Base-by-base conservation (phyloP, 2,797 vertebrate species). In the Valencia hispanica region DNA sequence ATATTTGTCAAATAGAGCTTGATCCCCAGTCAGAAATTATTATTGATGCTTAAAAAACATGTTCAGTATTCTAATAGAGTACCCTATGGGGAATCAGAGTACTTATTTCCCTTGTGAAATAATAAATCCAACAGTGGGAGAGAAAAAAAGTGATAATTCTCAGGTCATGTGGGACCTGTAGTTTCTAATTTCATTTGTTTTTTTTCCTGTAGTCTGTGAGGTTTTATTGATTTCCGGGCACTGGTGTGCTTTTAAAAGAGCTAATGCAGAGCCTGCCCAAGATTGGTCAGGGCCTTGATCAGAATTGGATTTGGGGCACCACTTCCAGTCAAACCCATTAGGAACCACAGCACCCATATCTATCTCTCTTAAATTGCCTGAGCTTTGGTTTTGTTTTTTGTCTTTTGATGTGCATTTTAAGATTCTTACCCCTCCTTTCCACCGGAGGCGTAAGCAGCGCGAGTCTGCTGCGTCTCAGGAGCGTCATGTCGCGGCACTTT, bases 171-270 rank as follows among this genome's bases (percentile, higher is more conserved):
- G 45, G 50, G 59, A 81, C 27, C 50, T 51, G 9, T 47, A 70
- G 66, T 70, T 39, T n/a, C 68, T 71, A 47, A 84, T 86, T 79
- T 75, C 27, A 78, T 61, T 65, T 55, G 27, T 72, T 81, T 76
- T 61, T 74, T 27, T 65, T 14, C 55, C 14, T 57, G 43, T 25
- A 15, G 10, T 30, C 30, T 68, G 65, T 45, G 14, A 68, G 11
- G 65, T 15, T 61, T 63, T 10, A 36, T 36, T 63, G 59, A 61
- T 61, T 63, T 36, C 59, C 18, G 18, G 32, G 2, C 32, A 22
- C 59, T 63, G 9, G 1, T 20, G n/a, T 63, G 32, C 20, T 63
- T 59, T 36, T 36, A 63, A 32, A 36, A 34, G 17, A 18, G 3
- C 1, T 34, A 9, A 61, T 63, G n/a, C n/a, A n/a, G n/a, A 50